phyloP scores from a whole-genome alignment of 2,113 vertebrate species.

The Brevimyrus niger region DNA sequence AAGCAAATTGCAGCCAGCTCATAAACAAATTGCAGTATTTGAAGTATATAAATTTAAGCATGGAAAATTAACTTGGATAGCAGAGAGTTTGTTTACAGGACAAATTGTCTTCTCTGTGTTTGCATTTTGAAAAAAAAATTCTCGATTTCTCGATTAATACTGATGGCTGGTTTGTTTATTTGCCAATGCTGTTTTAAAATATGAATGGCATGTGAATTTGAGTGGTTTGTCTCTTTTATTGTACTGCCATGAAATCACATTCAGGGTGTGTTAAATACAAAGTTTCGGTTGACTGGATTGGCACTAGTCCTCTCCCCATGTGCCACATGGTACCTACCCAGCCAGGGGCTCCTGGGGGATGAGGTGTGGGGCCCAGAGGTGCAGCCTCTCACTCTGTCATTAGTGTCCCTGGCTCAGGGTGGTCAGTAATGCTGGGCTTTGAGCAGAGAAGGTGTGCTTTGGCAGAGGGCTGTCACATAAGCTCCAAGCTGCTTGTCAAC shows the following conservation, averaged over 20 bases:
- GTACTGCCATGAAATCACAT: not conserved
- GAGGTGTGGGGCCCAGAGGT: constrained; percentile 39
- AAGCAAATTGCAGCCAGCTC: no score
- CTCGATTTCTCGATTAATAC: not conserved
- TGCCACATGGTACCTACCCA: constrained; percentile 9
- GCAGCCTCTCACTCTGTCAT: constrained; percentile 51
- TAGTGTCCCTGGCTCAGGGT: constrained; percentile 48
- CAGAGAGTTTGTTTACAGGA: not conserved
- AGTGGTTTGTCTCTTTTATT: not conserved
- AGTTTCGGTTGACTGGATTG: not conserved
- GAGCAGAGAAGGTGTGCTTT: constrained; percentile 16
- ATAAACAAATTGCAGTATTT: not conserved
- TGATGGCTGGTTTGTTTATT: not conserved
- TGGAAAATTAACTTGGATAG: not conserved
- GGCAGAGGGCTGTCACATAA: constrained; percentile 23
- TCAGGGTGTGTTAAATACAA: not conserved
- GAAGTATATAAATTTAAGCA: not conserved
- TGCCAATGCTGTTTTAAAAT: not conserved
- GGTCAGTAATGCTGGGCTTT: constrained; percentile 44
- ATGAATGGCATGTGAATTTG: not conserved
- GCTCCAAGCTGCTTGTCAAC: not conserved
- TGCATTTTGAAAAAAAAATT: not conserved
- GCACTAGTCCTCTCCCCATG: not conserved
- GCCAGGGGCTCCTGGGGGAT: constrained; percentile 18
- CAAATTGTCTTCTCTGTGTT: not conserved